Evolutionary conservation across 2,797 vertebrate genomes (phyloP).

Genomic region (Brotogeris chrysoptera): DNA sequence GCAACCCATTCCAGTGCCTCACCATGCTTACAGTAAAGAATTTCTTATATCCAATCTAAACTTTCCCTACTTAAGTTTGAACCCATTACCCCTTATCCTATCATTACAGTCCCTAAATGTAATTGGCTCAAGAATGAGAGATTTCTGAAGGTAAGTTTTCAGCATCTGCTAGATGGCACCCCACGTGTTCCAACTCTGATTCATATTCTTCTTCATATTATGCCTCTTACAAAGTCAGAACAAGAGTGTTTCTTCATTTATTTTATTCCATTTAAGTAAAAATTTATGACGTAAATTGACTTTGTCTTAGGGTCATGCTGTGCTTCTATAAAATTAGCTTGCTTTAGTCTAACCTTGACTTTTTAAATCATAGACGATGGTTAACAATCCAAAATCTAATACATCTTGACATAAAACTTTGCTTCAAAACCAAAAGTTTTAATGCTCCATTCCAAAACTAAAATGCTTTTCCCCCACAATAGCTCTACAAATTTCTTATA

Average conservation of each 20-base stretch:
- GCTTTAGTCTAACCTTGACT: not conserved
- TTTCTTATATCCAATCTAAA: no score
- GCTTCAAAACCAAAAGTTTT: conserved; percentile 28
- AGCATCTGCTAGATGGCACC: not conserved
- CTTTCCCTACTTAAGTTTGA: no score
- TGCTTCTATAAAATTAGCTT: conserved; percentile 1
- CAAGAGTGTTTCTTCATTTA: not conserved
- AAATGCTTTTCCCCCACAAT: not conserved
- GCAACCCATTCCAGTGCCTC: no score
- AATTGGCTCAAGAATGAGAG: not conserved
- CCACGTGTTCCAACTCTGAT: not conserved
- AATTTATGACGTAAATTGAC: conserved; percentile 41
- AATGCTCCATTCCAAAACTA: conserved; percentile 2
- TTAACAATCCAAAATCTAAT: conserved; percentile 49
- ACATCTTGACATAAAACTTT: conserved; percentile 38
- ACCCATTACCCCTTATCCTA: no score
- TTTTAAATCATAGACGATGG: conserved; percentile 32
- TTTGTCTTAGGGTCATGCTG: conserved; percentile 20
- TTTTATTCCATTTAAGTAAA: conserved; percentile 37
- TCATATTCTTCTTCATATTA: not conserved
- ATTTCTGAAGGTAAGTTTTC: not conserved
- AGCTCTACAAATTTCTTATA: not conserved
- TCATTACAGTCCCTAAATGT: no score
- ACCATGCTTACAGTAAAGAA: no score
- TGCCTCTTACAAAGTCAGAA: not conserved